These are phyloP conservation scores for Caradrina kadenii DNA, from an alignment of 2,888 invertebrate genomes.

Conservation along the genomic window DNA sequence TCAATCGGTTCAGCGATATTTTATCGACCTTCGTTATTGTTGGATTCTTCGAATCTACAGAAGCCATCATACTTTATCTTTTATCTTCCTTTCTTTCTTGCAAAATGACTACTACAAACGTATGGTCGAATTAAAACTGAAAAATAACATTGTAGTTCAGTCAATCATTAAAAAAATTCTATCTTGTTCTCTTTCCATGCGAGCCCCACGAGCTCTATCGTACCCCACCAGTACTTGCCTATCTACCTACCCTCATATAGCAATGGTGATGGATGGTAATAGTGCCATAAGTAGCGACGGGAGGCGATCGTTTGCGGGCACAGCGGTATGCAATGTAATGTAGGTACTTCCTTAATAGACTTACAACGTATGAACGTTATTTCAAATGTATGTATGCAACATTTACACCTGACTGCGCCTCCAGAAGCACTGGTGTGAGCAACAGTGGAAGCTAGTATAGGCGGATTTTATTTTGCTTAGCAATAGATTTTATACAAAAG, in stretches of 20 bases:
- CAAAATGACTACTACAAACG: too few relatives aligned
- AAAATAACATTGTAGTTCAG: not conserved
- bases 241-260: constrained; percentile 7
- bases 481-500: not conserved
- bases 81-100: too few relatives aligned
- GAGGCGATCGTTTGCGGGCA: constrained; percentile 50
- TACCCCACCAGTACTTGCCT: not conserved
- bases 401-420: constrained; percentile 31
- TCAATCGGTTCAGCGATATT: not conserved
- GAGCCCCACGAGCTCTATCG: not conserved
- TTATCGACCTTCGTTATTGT: not conserved
- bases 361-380: constrained; percentile 13
- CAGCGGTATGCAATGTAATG: constrained; percentile 43
- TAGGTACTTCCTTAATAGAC: constrained; percentile 39
- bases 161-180: not conserved
- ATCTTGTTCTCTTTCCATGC: not conserved
- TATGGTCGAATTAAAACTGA: too few relatives aligned
- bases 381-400: constrained; percentile 13
- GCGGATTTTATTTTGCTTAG: not conserved
- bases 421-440: not conserved
- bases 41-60: too few relatives aligned
- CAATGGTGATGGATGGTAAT: constrained; percentile 51
- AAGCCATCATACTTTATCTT: not conserved
- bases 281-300: constrained; percentile 54
- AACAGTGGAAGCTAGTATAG: not conserved